These are phyloP conservation scores for Chamaea fasciata DNA, from an alignment of 2,113 vertebrate genomes.

Conservation along the genomic window DNA sequence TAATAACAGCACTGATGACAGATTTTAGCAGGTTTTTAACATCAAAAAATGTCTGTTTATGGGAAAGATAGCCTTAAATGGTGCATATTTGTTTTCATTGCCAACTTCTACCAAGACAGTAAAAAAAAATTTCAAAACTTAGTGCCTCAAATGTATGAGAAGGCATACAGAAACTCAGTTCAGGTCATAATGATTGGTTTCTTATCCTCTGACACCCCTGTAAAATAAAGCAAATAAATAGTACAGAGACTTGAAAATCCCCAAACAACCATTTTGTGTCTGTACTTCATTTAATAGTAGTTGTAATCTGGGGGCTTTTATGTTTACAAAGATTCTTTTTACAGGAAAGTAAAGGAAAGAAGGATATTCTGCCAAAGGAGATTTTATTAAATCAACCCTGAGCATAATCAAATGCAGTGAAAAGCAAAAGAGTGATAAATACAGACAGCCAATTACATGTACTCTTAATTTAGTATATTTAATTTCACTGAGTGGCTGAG, in stretches of 20 bases:
- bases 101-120: not conserved
- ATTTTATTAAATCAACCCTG: not conserved
- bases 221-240: not conserved
- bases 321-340: not conserved
- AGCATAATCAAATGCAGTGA: not conserved
- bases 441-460: not conserved
- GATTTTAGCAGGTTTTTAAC: not conserved
- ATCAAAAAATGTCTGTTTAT: not conserved
- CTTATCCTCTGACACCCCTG: not conserved
- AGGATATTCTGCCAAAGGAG: not conserved
- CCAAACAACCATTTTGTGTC: not conserved
- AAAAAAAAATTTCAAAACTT: not conserved
- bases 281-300: not conserved
- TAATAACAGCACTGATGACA: not conserved
- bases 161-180: not conserved
- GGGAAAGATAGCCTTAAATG: not conserved
- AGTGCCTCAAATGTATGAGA: not conserved
- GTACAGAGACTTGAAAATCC: not conserved
- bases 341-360: not conserved
- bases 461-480: not conserved
- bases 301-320: not conserved
- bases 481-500: not conserved
- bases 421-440: not conserved
- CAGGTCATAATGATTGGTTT: not conserved
- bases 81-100: not conserved